phyloP scores from a whole-genome alignment of 2,113 vertebrate genomes.

The Struthio camelus region DNA sequence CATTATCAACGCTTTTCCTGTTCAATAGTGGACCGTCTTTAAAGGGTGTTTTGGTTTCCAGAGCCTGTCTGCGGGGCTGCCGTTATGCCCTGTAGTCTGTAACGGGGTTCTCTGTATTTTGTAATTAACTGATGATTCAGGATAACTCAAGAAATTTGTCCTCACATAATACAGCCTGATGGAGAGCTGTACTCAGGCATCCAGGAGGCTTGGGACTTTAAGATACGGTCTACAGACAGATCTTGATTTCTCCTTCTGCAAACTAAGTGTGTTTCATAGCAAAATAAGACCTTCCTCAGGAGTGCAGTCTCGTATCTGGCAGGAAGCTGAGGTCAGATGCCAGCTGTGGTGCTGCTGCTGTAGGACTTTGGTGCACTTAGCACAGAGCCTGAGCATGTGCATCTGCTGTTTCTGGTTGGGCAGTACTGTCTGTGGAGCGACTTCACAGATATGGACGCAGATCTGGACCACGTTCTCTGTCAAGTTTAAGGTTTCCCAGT shows the following conservation, averaged over 20 bases:
- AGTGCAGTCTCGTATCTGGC: accelerated
- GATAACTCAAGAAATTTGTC: background rate
- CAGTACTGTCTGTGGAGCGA: background rate
- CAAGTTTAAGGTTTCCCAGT: background rate
- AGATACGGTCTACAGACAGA: background rate
- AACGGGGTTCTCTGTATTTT: background rate
- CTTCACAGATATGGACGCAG: background rate
- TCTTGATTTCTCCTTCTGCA: background rate
- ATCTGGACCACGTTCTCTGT: accelerated
- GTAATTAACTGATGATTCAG: background rate
- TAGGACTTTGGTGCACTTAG: background rate
- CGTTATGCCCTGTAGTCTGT: background rate
- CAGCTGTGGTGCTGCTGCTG: accelerated
- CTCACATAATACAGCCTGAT: background rate
- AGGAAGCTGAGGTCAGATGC: background rate
- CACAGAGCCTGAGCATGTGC: accelerated
- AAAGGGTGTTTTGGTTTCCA: background rate
- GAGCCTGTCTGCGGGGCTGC: background rate
- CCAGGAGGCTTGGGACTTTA: too few relatives aligned
- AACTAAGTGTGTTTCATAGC: background rate
- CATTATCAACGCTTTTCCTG: background rate
- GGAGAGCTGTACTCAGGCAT: too few relatives aligned
- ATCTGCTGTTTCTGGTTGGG: background rate
- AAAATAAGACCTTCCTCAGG: background rate
- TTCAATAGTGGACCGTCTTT: background rate